phyloP scores from a whole-genome alignment of 2,888 invertebrate genomes.

The Chydorus sphaericus region DNA sequence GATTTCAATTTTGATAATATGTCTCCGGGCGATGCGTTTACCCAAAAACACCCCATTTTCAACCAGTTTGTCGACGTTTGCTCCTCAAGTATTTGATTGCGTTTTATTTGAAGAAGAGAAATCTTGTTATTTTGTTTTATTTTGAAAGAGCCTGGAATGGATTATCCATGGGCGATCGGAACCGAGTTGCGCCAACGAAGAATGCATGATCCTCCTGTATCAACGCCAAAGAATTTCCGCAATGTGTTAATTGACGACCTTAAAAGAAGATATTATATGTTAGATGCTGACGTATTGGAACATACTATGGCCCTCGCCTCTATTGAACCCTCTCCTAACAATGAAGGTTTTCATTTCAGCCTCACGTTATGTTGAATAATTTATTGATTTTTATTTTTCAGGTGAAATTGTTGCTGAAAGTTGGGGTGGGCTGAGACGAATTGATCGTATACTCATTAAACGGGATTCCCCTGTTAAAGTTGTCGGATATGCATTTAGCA shows the following conservation, averaged over 20 bases:
- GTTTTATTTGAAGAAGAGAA: background rate
- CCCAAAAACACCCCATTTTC: constrained; percentile 19
- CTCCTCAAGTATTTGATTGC: background rate
- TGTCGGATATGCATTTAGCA: constrained; percentile 18
- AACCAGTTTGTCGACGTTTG: constrained; percentile 19
- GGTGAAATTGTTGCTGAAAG: constrained; percentile 8
- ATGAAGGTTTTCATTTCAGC: constrained; percentile 8
- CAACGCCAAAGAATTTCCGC: constrained; percentile 16
- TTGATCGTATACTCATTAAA: constrained; percentile 19
- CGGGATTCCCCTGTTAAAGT: constrained; percentile 11
- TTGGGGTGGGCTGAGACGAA: constrained; percentile 19
- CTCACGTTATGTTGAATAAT: background rate
- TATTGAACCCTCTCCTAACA: background rate
- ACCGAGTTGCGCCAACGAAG: constrained; percentile 19
- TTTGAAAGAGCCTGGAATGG: constrained; percentile 16
- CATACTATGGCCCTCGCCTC: constrained; percentile 8
- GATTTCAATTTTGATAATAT: constrained; percentile 27
- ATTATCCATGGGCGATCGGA: constrained; percentile 19
- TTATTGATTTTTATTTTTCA: background rate
- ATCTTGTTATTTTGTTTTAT: background rate
- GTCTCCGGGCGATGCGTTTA: constrained; percentile 17
- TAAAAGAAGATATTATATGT: constrained; percentile 17
- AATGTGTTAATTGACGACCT: constrained; percentile 18
- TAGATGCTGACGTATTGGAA: constrained; percentile 20
- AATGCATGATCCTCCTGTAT: constrained; percentile 16